Conservation (phyloP, 2,113 vertebrate genomes). For the Spermophilus dauricus region DNA sequence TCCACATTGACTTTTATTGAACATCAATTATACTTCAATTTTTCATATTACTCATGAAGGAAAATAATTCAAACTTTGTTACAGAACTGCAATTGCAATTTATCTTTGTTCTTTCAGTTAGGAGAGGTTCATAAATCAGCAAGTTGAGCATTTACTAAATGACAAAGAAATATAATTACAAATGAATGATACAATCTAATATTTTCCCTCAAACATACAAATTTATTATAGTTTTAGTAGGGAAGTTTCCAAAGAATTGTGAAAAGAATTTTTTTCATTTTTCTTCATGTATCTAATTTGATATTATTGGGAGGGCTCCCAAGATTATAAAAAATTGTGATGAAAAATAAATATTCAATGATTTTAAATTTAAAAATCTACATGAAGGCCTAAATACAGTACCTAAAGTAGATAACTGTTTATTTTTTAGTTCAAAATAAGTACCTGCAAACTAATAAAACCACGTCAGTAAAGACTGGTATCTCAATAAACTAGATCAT, state of each 20-base stretch:
- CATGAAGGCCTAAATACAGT: not conserved
- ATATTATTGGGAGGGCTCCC: not conserved
- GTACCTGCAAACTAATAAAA: not conserved
- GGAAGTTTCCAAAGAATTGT: not conserved
- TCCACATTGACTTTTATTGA: slow-evolving; percentile 8
- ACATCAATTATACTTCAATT: slow-evolving; percentile 73
- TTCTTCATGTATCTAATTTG: not conserved
- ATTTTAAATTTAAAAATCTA: not conserved
- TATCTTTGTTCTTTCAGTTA: slow-evolving; percentile 30
- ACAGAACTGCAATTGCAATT: slow-evolving; percentile 61
- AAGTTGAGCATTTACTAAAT: slow-evolving; percentile 45
- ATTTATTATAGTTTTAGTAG: not conserved
- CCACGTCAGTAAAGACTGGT: not conserved
- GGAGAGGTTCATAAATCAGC: slow-evolving; percentile 70
- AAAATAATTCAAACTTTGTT: slow-evolving; percentile 69
- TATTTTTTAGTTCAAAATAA: slow-evolving; percentile 8
- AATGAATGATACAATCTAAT: slow-evolving; percentile 30
- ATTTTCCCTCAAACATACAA: not conserved
- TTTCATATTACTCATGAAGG: slow-evolving; percentile 69
- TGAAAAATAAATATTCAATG: not conserved
- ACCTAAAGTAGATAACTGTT: too few species aligned
- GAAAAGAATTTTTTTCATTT: not conserved
- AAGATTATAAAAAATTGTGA: not conserved
- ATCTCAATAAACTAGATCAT: not conserved
- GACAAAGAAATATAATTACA: slow-evolving; percentile 47